Evolutionary conservation across 2,797 vertebrate species (phyloP), one percentile per base, ranked within the genome.

Genomic region (Aphelocoma californica): DNA sequence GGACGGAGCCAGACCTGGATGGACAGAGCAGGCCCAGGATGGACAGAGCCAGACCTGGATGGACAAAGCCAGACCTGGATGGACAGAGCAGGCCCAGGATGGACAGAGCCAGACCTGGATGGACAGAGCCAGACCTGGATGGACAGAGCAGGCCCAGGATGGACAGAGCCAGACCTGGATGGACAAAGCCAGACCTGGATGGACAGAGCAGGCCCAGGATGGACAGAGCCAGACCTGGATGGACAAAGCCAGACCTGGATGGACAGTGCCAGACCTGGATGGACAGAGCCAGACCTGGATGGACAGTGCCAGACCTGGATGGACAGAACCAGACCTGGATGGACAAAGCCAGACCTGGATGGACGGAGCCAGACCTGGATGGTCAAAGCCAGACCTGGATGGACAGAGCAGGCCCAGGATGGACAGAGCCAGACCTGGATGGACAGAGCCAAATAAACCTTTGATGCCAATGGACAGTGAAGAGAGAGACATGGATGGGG

Each of bases 391-490:
- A 6, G 9, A 16, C 2, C 50, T 18, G 26, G 71, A 31, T 12
- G 10, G 34, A 60, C 4, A 8, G 42, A 44, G 42, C 42, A 18
- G 42, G 42, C 18, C 42, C 17, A 8, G 21, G 36, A n/a, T 54
- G 69, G 67, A 25, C 12, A 5, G 9, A 42, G 28, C 19, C 2
- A 2, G 15, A 1, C 18, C 42, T 8, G 51, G 40, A 28, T 12
- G 18, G 50, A 44, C 12, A 7, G 19, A 32, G 32, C 29, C 54
- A n/a, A 13, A 29, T 3, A 14, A 50, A 8, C 17, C 3, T 18
- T 10, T 0, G 2, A 6, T 10, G 7, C 45, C 16, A 0, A 3
- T 1, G 32, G 72, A 25, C 51, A 29, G 16, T 13, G 80, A 31
- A 54, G 44, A 45, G 47, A 34, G 81, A 14, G 34, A 23, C 2